phyloP scores from a whole-genome alignment of 2,888 invertebrate species.

The Clistopyga incitator region DNA sequence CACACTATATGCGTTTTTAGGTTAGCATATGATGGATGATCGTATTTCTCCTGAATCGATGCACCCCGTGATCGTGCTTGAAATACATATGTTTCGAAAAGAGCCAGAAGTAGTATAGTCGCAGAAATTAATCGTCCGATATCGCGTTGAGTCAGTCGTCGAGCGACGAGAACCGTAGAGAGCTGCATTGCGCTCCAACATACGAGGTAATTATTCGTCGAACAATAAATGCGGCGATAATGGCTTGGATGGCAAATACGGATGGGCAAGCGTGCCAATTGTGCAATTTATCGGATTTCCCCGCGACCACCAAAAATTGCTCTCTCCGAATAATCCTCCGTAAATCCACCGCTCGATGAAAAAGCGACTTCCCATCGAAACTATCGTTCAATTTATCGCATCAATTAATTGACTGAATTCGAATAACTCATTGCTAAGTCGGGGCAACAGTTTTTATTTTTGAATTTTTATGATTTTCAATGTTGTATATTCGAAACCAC shows the following conservation, averaged over 20 bases:
- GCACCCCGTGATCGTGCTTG: slow-evolving; percentile 24
- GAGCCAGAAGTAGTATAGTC: slow-evolving; percentile 26
- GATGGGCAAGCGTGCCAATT: slow-evolving; percentile 51
- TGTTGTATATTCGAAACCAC: too few species aligned
- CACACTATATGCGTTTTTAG: neutral
- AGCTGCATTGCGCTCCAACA: slow-evolving; percentile 12
- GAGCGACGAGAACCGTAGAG: slow-evolving; percentile 26
- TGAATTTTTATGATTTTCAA: too few species aligned
- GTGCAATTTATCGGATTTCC: slow-evolving; percentile 58
- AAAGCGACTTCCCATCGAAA: slow-evolving; percentile 13
- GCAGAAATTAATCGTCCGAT: slow-evolving; percentile 58
- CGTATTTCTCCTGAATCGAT: neutral
- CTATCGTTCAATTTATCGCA: slow-evolving; percentile 24
- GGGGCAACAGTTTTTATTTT: too few species aligned
- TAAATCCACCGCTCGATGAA: slow-evolving; percentile 32
- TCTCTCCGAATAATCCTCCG: slow-evolving; percentile 36
- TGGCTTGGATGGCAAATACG: slow-evolving; percentile 31
- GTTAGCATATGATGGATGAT: slow-evolving; percentile 20
- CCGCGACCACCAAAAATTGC: slow-evolving; percentile 45
- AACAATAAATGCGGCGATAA: slow-evolving; percentile 61
- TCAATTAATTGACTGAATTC: slow-evolving; percentile 13
- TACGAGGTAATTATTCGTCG: slow-evolving; percentile 54
- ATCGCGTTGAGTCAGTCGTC: slow-evolving; percentile 59
- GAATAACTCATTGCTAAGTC: too few species aligned
- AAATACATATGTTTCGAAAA: slow-evolving; percentile 12